phyloP scores from a whole-genome alignment of 2,888 invertebrate genomes.

The Liposcelis brunnea region DNA sequence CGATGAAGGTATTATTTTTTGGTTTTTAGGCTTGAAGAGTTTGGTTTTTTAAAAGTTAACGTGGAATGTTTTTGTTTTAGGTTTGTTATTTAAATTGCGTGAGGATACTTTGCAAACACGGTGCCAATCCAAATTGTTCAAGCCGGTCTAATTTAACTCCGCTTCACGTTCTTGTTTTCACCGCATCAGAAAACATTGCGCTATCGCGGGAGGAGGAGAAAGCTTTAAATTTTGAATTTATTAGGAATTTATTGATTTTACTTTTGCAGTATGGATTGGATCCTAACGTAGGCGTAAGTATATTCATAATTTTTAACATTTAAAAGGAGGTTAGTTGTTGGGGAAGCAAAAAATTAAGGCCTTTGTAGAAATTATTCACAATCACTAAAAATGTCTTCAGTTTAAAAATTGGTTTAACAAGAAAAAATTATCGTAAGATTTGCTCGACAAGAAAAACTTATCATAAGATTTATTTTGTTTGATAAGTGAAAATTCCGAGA shows the following conservation, averaged over 20 bases:
- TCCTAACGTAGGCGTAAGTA: constrained; percentile 27
- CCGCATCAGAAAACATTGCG: constrained; percentile 51
- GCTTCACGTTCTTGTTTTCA: constrained; percentile 50
- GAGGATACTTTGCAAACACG: constrained; percentile 45
- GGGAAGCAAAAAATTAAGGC: neutral
- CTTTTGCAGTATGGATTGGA: constrained; percentile 49
- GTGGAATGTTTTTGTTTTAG: no score
- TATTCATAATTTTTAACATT: neutral
- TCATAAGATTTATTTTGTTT: no score
- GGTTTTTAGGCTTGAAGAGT: no score
- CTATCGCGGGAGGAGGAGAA: constrained; percentile 48
- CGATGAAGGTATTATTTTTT: constrained; percentile 51
- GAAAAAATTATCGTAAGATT: neutral
- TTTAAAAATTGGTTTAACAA: neutral
- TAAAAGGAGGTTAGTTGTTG: neutral
- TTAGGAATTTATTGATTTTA: constrained; percentile 45
- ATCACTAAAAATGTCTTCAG: neutral
- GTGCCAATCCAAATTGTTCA: constrained; percentile 56
- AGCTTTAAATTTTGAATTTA: constrained; percentile 48
- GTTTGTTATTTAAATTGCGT: constrained; percentile 56
- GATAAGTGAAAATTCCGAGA: no score
- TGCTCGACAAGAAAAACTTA: neutral
- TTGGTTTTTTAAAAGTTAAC: no score
- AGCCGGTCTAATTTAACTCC: constrained; percentile 50
- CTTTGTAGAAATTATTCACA: neutral